Evolutionary conservation across 1,140 invertebrate species (phyloP).

Genomic region (Brachionus paranguensis): DNA sequence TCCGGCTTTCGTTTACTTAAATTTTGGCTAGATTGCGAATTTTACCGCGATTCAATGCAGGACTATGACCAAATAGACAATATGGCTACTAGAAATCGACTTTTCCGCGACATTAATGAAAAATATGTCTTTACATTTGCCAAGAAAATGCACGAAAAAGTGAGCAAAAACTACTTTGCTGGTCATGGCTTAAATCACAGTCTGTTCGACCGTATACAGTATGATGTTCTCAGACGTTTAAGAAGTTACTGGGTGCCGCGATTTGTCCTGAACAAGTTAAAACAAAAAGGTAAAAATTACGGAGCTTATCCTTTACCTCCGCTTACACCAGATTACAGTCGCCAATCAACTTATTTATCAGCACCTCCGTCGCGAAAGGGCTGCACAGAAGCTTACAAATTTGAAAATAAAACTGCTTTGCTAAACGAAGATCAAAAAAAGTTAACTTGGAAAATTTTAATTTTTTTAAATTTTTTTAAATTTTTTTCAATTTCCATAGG

Average conservation of each 20-base stretch:
- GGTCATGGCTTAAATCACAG: constrained; percentile 34
- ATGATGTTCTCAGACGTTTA: constrained; percentile 53
- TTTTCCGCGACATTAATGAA: constrained; percentile 42
- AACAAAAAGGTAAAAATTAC: constrained; percentile 21
- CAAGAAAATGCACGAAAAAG: constrained; percentile 32
- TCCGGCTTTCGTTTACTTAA: constrained; percentile 48
- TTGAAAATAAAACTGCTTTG: constrained; percentile 45
- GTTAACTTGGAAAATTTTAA: background rate
- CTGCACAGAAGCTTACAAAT: constrained; percentile 43
- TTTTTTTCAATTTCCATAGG: background rate
- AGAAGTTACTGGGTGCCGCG: constrained; percentile 54
- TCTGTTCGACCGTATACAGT: constrained; percentile 55
- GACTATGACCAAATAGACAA: constrained; percentile 49
- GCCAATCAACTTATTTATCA: constrained; percentile 42
- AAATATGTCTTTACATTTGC: constrained; percentile 33
- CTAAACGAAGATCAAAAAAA: background rate
- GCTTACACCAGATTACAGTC: constrained; percentile 33
- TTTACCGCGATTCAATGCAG: constrained; percentile 52
- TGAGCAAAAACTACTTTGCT: constrained; percentile 36
- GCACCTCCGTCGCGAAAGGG: background rate
- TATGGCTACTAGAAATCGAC: constrained; percentile 47
- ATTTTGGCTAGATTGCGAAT: constrained; percentile 56
- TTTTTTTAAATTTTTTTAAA: background rate
- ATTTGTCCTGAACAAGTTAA: constrained; percentile 44
- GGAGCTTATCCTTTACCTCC: background rate